Conservation (phyloP, 2,113 vertebrate species). For the Condylura cristata region DNA sequence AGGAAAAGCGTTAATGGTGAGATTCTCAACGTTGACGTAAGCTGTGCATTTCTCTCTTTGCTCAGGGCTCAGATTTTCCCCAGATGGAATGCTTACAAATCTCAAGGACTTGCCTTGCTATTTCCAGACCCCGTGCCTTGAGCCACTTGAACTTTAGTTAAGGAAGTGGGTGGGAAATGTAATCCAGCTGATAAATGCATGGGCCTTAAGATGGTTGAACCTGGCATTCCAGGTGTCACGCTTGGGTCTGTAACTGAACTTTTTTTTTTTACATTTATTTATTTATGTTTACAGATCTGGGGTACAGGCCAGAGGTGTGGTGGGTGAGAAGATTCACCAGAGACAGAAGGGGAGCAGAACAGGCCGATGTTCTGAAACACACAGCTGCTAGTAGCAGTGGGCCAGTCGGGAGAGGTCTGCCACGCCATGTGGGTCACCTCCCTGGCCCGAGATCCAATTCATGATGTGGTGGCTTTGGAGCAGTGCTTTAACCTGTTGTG, state of each 20-base stretch:
- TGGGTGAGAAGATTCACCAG: too few relatives aligned
- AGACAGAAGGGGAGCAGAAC: too few relatives aligned
- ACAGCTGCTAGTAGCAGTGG: too few relatives aligned
- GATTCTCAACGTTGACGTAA: neutral
- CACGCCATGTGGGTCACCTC: too few relatives aligned
- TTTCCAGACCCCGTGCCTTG: constrained; percentile 44
- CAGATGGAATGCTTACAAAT: constrained; percentile 25
- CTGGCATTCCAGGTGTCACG: neutral
- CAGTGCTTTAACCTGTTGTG: too few relatives aligned
- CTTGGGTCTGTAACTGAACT: neutral
- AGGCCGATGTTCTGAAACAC: too few relatives aligned
- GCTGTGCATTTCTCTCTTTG: constrained; percentile 45
- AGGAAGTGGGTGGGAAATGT: neutral
- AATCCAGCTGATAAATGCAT: constrained; percentile 38
- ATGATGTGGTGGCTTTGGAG: too few relatives aligned
- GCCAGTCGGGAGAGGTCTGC: too few relatives aligned
- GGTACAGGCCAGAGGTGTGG: too few relatives aligned
- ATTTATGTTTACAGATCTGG: too few relatives aligned
- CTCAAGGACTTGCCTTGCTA: constrained; percentile 42
- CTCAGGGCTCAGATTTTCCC: constrained; percentile 26
- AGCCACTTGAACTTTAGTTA: constrained; percentile 70
- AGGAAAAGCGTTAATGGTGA: neutral
- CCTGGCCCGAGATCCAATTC: too few relatives aligned
- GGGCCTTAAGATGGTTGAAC: constrained; percentile 13
- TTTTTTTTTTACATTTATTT: too few relatives aligned